A percentile compares a stretch with the other conserved stretches of the same genome.
Conservation (phyloP, 2,888 invertebrate species). For the Melinopterus prodromus region DNA sequence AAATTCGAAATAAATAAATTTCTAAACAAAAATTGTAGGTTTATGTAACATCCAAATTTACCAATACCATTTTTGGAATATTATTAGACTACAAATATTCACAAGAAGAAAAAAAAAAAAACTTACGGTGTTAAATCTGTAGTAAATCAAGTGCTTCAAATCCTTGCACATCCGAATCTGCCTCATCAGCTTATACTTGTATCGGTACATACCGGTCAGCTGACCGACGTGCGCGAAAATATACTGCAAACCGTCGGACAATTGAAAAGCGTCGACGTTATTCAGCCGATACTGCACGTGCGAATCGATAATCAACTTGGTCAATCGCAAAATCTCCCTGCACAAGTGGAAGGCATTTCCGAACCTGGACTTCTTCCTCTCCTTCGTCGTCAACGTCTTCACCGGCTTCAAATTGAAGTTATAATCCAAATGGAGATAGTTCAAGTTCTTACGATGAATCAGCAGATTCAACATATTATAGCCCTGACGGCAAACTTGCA, state of each 20-base stretch:
- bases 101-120: not conserved
- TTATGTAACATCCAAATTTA: too few species aligned
- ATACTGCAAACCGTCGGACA: constrained; percentile 98
- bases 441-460: constrained; percentile 98
- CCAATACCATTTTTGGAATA: too few species aligned
- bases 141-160: constrained; percentile 98
- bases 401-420: constrained; percentile 99
- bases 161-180: constrained; percentile 99
- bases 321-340: constrained; percentile 97
- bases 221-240: constrained; percentile 99
- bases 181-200: constrained; percentile 98
- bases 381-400: constrained; percentile 98
- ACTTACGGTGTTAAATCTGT: constrained; percentile 95
- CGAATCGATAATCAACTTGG: constrained; percentile 98
- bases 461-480: constrained; percentile 99
- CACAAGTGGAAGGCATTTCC: constrained; percentile 97
- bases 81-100: not conserved
- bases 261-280: constrained; percentile 98
- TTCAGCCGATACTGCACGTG: constrained; percentile 99
- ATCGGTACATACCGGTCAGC: constrained; percentile 99
- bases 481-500: constrained; percentile 98
- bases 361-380: constrained; percentile 97
- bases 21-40: too few species aligned
- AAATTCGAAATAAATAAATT: too few species aligned
- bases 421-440: constrained; percentile 99